phyloP scores from a whole-genome alignment of 1,140 invertebrate genomes.

The Apolygus lucorum region DNA sequence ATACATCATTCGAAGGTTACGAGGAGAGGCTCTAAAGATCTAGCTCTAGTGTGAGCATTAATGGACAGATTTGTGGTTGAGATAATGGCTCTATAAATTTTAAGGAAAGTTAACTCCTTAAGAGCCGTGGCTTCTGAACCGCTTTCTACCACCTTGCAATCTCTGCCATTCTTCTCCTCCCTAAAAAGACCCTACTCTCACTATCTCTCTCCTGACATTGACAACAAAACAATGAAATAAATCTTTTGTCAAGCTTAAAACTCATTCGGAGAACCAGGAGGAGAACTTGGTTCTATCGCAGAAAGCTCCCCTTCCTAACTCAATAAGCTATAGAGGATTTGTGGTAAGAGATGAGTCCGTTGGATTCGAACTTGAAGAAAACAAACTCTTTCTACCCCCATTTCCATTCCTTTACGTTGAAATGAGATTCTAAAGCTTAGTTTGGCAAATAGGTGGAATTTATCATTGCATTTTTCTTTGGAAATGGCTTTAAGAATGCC shows the following conservation, averaged over 20 bases:
- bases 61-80: not conserved
- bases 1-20: too few relatives aligned
- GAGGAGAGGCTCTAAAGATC: too few relatives aligned
- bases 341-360: not conserved
- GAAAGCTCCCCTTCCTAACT: not conserved
- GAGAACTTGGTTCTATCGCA: not conserved
- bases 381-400: not conserved
- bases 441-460: not conserved
- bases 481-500: not conserved
- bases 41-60: too few relatives aligned
- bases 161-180: not conserved
- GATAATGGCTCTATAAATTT: not conserved
- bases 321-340: not conserved
- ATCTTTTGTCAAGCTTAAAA: not conserved
- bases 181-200: not conserved
- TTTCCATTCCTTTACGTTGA: not conserved
- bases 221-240: not conserved
- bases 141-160: not conserved
- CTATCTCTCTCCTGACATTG: not conserved
- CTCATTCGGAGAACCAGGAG: not conserved
- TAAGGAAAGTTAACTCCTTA: not conserved
- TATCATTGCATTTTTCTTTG: not conserved
- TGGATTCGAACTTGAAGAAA: not conserved
- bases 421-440: not conserved
- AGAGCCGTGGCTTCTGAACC: not conserved